Base-by-base conservation (phyloP, 2,797 vertebrate species). In the Craterocephalus amniculus region DNA sequence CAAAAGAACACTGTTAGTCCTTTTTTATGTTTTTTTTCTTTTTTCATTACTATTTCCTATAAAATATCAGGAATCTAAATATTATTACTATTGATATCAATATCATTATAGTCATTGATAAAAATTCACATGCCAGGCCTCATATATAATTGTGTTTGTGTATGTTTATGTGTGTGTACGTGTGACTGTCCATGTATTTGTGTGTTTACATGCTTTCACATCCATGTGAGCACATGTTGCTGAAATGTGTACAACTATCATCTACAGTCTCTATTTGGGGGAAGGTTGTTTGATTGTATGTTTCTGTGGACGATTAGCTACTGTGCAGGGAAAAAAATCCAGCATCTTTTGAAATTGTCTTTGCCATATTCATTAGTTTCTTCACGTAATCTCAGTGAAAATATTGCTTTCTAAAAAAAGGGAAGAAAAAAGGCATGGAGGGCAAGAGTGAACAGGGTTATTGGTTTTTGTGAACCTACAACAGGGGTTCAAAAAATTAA, bases 381-480 rank as follows among this genome's bases (percentile, higher is more conserved):
- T 92, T 91, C 92, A 93, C 88, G 74, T 93, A 94, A 94, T 93
- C 92, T 94, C 92, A 93, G 93, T 93, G 93, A 95, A 95, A 95
- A 95, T 95, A 95, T 95, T 95, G 95, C 95, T 95, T 95, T 95
- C 92, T 94, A 93, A 94, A 95, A 95, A 94, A 94, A 93, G 92
- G 93, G 90, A 92, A 92, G 88, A 92, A 91, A 92, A 90, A 92
- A 92, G 92, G 89, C 89, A 92, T 92, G 91, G 88, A 91, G 89
- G 89, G 89, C 85, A 87, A 87, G 85, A 90, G 88, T 88, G 89
- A 86, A 80, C 83, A 85, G 87, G 86, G 84, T 91, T 90, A 87
- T 88, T 88, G 89, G 89, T 31, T 89, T 87, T 89, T 87, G 78
- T 80, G 88, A 90, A 92, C 80, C 86, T 74, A 76, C 85, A 85